Conservation (phyloP, 2,888 invertebrate species). For the Eurytoma californica region DNA sequence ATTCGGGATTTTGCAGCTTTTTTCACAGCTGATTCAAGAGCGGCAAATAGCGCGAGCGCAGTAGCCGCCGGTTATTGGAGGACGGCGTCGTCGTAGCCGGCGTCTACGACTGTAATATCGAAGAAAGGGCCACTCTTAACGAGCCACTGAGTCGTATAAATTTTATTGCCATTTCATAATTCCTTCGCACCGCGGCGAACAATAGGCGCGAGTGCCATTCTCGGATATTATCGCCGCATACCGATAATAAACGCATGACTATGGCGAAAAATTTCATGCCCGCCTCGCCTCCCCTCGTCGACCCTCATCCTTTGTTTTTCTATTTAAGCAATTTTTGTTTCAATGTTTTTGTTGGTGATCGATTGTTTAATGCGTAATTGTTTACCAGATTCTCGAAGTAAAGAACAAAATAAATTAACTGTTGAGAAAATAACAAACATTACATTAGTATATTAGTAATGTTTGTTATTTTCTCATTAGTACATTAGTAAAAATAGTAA, state of each 20-base stretch:
- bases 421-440: neutral
- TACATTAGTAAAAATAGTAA: neutral
- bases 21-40: slow-evolving; percentile 27
- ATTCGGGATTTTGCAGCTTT: slow-evolving; percentile 7
- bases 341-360: neutral
- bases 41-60: slow-evolving; percentile 6
- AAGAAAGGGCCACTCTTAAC: slow-evolving; percentile 64
- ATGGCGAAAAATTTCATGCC: slow-evolving; percentile 25
- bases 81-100: slow-evolving; percentile 33
- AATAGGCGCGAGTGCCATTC: slow-evolving; percentile 49
- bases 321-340: neutral
- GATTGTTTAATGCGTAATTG: neutral
- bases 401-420: neutral
- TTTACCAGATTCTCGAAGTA: no score
- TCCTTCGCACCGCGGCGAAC: slow-evolving; percentile 48
- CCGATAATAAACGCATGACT: slow-evolving; percentile 33
- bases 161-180: slow-evolving; percentile 67
- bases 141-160: slow-evolving; percentile 69
- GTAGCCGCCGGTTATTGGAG: slow-evolving; percentile 39
- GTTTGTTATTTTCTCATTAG: no score
- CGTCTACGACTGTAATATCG: slow-evolving; percentile 50
- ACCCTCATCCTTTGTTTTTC: slow-evolving; percentile 21
- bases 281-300: neutral
- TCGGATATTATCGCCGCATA: slow-evolving; percentile 45
- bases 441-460: no score